These are phyloP conservation scores for Lethenteron reissneri DNA, from an alignment of 2,113 vertebrate genomes.

Conservation along the genomic window DNA sequence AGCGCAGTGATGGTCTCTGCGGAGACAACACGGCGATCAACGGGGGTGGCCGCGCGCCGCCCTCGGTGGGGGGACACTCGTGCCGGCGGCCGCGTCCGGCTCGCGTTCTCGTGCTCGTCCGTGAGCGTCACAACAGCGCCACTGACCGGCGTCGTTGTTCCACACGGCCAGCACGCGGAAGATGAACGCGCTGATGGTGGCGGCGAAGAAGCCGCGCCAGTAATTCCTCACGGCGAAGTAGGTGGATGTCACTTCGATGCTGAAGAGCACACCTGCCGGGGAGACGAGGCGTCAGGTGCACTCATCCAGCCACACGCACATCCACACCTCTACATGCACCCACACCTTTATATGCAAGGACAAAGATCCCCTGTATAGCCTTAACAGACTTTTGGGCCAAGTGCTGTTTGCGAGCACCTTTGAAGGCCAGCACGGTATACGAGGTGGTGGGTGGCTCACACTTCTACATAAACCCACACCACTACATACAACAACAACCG, in stretches of 20 bases:
- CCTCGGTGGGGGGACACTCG: background rate
- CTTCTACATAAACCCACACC: too few relatives aligned
- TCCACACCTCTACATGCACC: too few relatives aligned
- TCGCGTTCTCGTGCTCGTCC: background rate
- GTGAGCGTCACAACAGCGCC: background rate
- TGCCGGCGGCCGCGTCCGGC: background rate
- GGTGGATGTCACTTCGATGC: conserved; percentile 92
- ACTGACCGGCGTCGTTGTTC: conserved; percentile 77
- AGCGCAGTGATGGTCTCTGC: conserved; percentile 88
- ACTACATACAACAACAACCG: background rate
- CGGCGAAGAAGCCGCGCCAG: conserved; percentile 94
- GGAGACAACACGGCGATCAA: background rate
- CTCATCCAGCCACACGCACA: too few relatives aligned
- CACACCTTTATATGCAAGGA: too few relatives aligned
- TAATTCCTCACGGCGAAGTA: conserved; percentile 95
- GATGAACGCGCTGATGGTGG: conserved; percentile 93
- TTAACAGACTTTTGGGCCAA: too few relatives aligned
- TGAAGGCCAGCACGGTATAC: too few relatives aligned
- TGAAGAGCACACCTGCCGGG: conserved; percentile 65
- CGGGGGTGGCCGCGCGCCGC: background rate
- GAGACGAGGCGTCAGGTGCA: background rate
- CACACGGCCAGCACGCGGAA: conserved; percentile 82
- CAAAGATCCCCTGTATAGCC: too few relatives aligned
- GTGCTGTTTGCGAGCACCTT: too few relatives aligned
- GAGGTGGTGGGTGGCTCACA: too few relatives aligned